phyloP scores from a whole-genome alignment of 2,797 vertebrate species.

The Morus bassanus region DNA sequence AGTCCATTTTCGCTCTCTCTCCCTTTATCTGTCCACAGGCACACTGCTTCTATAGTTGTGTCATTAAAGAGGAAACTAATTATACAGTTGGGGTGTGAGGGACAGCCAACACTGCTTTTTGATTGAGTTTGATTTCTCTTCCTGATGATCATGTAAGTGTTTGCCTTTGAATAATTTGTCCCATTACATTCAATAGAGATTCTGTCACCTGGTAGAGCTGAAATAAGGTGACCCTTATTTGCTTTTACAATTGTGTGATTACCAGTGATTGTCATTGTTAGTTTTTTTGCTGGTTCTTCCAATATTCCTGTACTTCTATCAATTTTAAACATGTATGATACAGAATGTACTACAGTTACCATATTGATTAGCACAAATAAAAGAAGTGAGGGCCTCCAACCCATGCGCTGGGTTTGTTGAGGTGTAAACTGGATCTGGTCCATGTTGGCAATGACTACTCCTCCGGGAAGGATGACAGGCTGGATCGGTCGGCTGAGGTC shows the following conservation, averaged over 20 bases:
- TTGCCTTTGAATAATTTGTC: neutral
- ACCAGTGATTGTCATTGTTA: too few species aligned
- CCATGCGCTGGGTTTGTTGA: neutral
- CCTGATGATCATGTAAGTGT: neutral
- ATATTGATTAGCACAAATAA: neutral
- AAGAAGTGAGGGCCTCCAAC: neutral
- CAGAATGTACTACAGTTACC: neutral
- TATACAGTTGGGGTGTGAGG: neutral
- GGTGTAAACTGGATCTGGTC: neutral
- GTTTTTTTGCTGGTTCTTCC: neutral
- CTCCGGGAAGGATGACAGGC: neutral
- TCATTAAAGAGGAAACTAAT: neutral
- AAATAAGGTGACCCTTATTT: neutral
- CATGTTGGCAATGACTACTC: neutral
- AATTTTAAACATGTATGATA: neutral
- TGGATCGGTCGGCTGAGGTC: too few species aligned
- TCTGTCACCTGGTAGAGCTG: neutral
- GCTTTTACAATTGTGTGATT: neutral
- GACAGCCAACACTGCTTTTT: neutral
- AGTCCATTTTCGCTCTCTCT: neutral
- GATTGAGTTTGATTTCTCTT: neutral
- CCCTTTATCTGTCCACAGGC: neutral
- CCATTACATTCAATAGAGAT: neutral
- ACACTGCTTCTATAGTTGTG: too few species aligned
- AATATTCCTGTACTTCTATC: neutral